Evolutionary conservation across 2,113 vertebrate genomes (phyloP).

Genomic region (Rostratula benghalensis): DNA sequence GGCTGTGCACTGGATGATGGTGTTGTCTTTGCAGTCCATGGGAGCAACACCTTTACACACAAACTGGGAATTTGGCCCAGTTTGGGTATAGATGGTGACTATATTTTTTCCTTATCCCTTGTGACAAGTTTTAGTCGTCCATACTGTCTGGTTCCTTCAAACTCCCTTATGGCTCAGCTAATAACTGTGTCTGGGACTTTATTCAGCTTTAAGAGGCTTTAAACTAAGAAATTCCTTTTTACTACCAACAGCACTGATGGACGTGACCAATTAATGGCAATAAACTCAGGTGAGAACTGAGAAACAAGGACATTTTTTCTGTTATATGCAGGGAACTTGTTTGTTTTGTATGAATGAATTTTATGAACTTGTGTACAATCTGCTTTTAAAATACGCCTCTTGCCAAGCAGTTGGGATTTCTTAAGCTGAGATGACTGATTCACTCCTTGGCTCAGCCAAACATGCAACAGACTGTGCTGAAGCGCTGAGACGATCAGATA

Average conservation of each 20-base stretch:
- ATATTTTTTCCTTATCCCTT: background rate
- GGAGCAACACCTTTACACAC: background rate
- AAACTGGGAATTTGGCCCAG: background rate
- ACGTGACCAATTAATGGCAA: background rate
- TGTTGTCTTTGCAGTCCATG: background rate
- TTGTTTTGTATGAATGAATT: background rate
- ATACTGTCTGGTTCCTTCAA: background rate
- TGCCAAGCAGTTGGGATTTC: constrained; percentile 24
- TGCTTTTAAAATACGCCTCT: background rate
- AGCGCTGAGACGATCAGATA: constrained; percentile 29
- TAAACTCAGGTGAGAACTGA: background rate
- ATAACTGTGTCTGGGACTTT: background rate
- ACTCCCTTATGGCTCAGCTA: background rate
- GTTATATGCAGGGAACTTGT: background rate
- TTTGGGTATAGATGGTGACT: background rate
- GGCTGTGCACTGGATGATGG: background rate
- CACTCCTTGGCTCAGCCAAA: background rate
- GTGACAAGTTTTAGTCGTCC: background rate
- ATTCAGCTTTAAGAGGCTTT: constrained; percentile 15
- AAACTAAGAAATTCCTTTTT: constrained; percentile 15
- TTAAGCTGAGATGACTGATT: constrained; percentile 25
- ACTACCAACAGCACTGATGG: background rate
- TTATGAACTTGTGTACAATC: accelerated
- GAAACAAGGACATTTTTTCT: background rate
- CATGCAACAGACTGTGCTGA: background rate